Base-by-base conservation (phyloP, 2,797 vertebrate genomes). In the Pangasius sanitwongsei region DNA sequence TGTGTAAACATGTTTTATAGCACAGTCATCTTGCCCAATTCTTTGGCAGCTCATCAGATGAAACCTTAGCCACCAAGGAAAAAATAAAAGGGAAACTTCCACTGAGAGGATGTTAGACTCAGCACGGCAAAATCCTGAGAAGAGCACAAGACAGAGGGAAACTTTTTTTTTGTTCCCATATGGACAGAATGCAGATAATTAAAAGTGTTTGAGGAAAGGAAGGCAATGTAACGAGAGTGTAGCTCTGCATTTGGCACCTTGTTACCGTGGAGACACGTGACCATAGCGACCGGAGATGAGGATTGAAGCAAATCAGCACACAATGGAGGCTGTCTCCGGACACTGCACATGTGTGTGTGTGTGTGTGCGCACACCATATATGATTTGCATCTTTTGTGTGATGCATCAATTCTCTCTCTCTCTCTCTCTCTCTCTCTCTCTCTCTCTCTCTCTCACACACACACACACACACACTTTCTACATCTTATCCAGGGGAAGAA, bases 1-100 rank as follows among this genome's bases (percentile, higher is more conserved):
- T 94, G 93, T 93, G 92, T 94, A 93, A 95, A 95, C 94, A 93
- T 93, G 93, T 94, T 86, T 95, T 94, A 94, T 93, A 93, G 94
- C 94, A 92, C 94, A 86, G 94, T 94, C 93, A 93, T 94, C 91
- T 92, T 88, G 50, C 93, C 94, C 93, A 92, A 95, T 95, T 93
- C 93, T 95, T 93, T 94, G 93, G 92, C 93, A 92, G 91, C 87
- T 90, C 31, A 48, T 93, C 93, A 93, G 92, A 94, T 93, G 90
- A 89, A 89, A 93, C 92, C 92, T 93, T 69, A 91, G 82, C 88
- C 91, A 91, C 91, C 92, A 86, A 90, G 50, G 90, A 90, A 90
- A 91, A 83, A 89, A 91, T 48, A 48, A 83, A 87, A 89, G 93
- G 93, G 93, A 91, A 92, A 94, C 90, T 86, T 91, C 84, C 89